Percentiles rank a stretch among this genome's conserved stretches.
Evolutionary conservation across 2,113 vertebrate genomes (phyloP).

Genomic region (Camelus dromedarius): DNA sequence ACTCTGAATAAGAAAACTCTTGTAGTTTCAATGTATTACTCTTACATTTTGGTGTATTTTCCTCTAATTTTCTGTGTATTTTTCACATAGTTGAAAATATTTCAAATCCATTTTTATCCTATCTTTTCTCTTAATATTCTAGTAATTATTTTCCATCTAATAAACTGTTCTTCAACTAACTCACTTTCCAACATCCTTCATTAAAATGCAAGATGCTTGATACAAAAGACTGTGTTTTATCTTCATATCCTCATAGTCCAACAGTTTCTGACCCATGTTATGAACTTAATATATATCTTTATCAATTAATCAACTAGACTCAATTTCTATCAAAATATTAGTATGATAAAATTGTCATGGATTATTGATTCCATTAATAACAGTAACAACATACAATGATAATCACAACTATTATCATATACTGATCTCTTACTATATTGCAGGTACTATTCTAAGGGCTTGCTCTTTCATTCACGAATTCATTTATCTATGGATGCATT

Average conservation of each 20-base stretch:
- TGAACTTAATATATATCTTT: not conserved
- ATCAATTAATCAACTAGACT: not conserved
- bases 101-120: not conserved
- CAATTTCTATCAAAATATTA: conserved; percentile 3
- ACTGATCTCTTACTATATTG: not conserved
- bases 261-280: not conserved
- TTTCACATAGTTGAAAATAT: not conserved
- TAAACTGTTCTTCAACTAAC: not conserved
- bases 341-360: not conserved
- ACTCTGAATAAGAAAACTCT: not conserved
- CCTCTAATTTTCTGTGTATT: not conserved
- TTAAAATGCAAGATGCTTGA: not conserved
- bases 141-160: not conserved
- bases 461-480: not conserved
- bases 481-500: not conserved
- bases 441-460: not conserved
- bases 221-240: not conserved
- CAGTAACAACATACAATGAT: not conserved
- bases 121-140: not conserved
- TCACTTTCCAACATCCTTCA: not conserved
- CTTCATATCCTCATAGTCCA: not conserved
- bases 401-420: not conserved
- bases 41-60: not conserved
- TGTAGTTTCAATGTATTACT: not conserved
- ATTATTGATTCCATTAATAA: not conserved